Base-by-base conservation (phyloP, 2,797 vertebrate genomes). In the Calcarius lapponicus region DNA sequence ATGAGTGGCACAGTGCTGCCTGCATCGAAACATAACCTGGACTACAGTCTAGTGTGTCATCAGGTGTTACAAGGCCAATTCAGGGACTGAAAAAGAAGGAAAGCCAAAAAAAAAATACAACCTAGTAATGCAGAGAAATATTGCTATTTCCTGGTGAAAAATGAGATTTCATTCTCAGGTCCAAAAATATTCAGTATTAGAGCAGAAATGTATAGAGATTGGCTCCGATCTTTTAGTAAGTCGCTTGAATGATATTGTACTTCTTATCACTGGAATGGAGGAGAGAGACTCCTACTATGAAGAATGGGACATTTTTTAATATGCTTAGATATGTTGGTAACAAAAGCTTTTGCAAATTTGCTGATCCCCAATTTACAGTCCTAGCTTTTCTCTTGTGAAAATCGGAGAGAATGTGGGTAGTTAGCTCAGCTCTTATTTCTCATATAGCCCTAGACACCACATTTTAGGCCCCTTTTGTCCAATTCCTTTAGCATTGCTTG, bases 371-470 rank as follows among this genome's bases (percentile, higher is more conserved):
- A 3, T 48, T 79, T 84, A 28, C 47, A 64, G 4, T 56, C 13
- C n/a, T 78, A 47, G 2, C 3, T 22, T 67, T 78, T 58, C 11
- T 47, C 13, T 31, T 38, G 20, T 45, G 54, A 89, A 62, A 11
- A 78, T 10, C 19, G 48, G 38, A 60, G 21, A 28, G 14, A 80
- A 72, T 28, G 3, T 13, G 76, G 72, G 25, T 16, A 72, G 11
- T n/a, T 67, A 76, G 8, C 13, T 74, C 28, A 60, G 21, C 8
- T 62, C 4, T 78, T 73, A 66, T 34, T 83, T 74, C 24, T 88
- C 1, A 0, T 36, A 3, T 17, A 76, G 24, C 26, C 20, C 19
- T 71, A 58, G 4, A 15, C n/a, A 25, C 7, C 4, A 4, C 6
- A 24, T 29, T 29, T 73, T 78, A 54, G 17, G 19, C 4, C 16